Conservation (phyloP, 1,140 invertebrate species). For the Lethocerus indicus region DNA sequence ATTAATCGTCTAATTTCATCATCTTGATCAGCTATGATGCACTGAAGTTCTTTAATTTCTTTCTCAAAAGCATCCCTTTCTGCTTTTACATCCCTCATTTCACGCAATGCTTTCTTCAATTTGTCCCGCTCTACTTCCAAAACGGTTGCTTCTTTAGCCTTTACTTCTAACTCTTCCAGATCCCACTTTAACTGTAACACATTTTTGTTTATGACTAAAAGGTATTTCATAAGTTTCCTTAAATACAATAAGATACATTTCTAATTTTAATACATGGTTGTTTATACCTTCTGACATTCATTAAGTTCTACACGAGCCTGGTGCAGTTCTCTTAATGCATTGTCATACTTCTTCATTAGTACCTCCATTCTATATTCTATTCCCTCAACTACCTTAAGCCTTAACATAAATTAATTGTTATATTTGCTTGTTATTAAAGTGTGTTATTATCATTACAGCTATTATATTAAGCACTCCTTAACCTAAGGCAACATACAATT, state of each 20-base stretch:
- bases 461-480: too few relatives aligned
- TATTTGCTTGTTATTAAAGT: too few relatives aligned
- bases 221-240: background rate
- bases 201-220: background rate
- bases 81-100: conserved; percentile 5
- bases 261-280: background rate
- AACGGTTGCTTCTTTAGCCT: conserved; percentile 18
- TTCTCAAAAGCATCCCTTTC: conserved; percentile 16
- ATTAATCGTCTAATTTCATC: conserved; percentile 23
- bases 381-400: background rate
- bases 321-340: background rate
- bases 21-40: conserved; percentile 22
- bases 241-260: background rate
- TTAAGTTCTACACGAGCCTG: background rate
- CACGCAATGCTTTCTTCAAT: conserved; percentile 15
- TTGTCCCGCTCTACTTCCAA: conserved; percentile 14
- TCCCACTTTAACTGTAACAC: conserved; percentile 15
- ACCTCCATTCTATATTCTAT: background rate
- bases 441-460: too few relatives aligned
- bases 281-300: background rate
- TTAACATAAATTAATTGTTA: background rate
- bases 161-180: conserved; percentile 20
- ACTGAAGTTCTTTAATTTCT: conserved; percentile 19
- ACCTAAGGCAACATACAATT: too few relatives aligned
- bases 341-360: background rate